Evolutionary conservation across 1,140 invertebrate species (phyloP), one percentile per base, ranked within the genome.

Genomic region (Carcinoscorpius rotundicauda): DNA sequence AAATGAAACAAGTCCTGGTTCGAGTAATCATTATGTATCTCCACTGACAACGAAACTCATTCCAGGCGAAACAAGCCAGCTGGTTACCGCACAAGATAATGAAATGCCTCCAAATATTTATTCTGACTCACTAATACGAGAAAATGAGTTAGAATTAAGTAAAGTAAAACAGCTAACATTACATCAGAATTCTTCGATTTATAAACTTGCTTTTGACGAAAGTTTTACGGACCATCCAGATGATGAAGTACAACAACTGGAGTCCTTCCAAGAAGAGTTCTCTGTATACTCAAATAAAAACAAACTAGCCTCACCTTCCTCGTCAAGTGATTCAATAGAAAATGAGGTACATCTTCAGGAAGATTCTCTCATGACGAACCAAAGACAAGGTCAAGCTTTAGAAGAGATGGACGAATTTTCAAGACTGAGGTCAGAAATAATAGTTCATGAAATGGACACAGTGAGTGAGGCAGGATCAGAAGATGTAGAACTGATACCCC

Each of bases 381-480:
- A 29, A 29, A 0, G 29, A 29, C 29, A 29, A 29, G 29, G 29
- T 29, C 29, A 29, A 29, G 29, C 29, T 29, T 29, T 29, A 29
- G 29, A 29, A 29, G 29, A 29, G 29, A 29, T 29, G 29, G 29
- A 29, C 29, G 29, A 29, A 29, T 29, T 29, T 29, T 29, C 29
- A 29, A 29, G 29, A 29, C 29, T 29, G 2, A 29, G 29, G 29
- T 29, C 56, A 10, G 69, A 70, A 65, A 70, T 70, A 3, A 49
- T 66, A 8, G 56, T 70, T 5, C 67, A 70, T 53, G 69, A 70
- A 64, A 58, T 63, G n/a, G 69, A 70, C 29, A 68, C 60, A 52
- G 62, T 49, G 4, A 66, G 64, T 56, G 69, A 70, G 29, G 68
- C 67, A 48, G 69, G 69, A 48, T 70, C 69, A 10, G 69, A 70